Conservation (phyloP, 2,888 invertebrate genomes). For the Aporophyla lueneburgensis region DNA sequence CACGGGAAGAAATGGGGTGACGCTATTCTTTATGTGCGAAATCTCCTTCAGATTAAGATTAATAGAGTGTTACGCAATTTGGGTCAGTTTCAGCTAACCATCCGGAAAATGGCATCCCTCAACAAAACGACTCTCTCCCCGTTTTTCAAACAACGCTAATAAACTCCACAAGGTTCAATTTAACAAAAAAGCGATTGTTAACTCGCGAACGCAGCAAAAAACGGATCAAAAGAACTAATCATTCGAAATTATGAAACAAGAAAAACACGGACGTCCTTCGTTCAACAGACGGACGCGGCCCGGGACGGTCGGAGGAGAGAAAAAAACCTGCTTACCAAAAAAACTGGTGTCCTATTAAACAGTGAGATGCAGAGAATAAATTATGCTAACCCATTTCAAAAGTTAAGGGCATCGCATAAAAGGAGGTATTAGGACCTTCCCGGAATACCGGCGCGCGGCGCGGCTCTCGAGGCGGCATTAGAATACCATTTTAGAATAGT, state of each 20-base stretch:
- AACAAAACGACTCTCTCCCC: constrained; percentile 19
- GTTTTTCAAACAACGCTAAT: constrained; percentile 55
- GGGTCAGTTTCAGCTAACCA: constrained; percentile 15
- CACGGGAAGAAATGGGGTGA: too few relatives aligned
- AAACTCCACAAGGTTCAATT: constrained; percentile 61
- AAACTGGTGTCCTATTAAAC: constrained; percentile 80
- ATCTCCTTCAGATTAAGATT: too few relatives aligned
- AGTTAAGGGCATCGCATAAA: constrained; percentile 76
- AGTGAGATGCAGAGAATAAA: constrained; percentile 84
- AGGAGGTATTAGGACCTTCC: constrained; percentile 72
- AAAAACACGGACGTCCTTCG: constrained; percentile 63
- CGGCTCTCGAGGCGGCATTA: constrained; percentile 52
- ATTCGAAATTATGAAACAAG: constrained; percentile 64
- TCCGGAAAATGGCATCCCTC: constrained; percentile 41
- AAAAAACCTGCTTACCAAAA: constrained; percentile 70
- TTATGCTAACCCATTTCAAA: constrained; percentile 73
- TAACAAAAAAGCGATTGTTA: constrained; percentile 61
- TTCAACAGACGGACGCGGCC: constrained; percentile 58
- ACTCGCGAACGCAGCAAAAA: constrained; percentile 57
- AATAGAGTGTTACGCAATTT: not conserved
- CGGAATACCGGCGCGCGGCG: constrained; percentile 69
- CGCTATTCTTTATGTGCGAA: too few relatives aligned
- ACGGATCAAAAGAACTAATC: constrained; percentile 60
- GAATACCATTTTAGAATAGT: constrained; percentile 59
- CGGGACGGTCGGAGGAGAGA: constrained; percentile 52